A percentile compares a stretch with the other conserved stretches of the same genome.
Conservation (phyloP, 2,113 vertebrate species). For the Etheostoma cragini region DNA sequence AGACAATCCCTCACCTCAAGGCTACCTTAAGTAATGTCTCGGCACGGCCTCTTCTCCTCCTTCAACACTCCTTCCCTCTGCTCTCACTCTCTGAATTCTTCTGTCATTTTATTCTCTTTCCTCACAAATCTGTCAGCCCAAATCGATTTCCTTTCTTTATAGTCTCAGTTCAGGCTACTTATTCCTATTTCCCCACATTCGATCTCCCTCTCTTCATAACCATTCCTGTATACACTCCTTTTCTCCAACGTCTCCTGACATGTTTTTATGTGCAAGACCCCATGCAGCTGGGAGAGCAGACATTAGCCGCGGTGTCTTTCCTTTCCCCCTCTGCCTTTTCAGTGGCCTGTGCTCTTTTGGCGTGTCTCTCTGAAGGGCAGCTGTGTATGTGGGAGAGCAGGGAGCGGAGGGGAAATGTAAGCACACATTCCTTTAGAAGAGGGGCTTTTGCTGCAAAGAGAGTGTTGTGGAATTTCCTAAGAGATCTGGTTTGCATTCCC, state of each 20-base stretch:
- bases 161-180: constrained; percentile 35
- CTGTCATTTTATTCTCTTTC: constrained; percentile 38
- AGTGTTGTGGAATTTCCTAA: constrained; percentile 71
- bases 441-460: constrained; percentile 68
- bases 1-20: constrained; percentile 61
- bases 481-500: constrained; percentile 80
- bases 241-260: constrained; percentile 51
- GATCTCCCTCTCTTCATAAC: constrained; percentile 34
- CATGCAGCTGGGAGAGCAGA: constrained; percentile 57
- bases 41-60: constrained; percentile 47
- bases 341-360: constrained; percentile 48
- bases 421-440: constrained; percentile 78
- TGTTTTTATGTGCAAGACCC: constrained; percentile 61
- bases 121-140: constrained; percentile 40
- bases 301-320: constrained; percentile 51
- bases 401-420: constrained; percentile 75
- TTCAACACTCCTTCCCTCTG: constrained; percentile 35
- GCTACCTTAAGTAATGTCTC: constrained; percentile 47
- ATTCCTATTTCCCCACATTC: constrained; percentile 15
- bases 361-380: constrained; percentile 71
- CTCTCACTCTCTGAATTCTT: constrained; percentile 29
- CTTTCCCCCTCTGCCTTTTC: constrained; percentile 29
- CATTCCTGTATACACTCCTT: constrained; percentile 29
- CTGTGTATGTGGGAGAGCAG: constrained; percentile 74
- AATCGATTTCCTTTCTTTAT: constrained; percentile 46